These are phyloP conservation scores for Oegoconia quadripuncta DNA, from an alignment of 2,888 invertebrate species.

Conservation along the genomic window DNA sequence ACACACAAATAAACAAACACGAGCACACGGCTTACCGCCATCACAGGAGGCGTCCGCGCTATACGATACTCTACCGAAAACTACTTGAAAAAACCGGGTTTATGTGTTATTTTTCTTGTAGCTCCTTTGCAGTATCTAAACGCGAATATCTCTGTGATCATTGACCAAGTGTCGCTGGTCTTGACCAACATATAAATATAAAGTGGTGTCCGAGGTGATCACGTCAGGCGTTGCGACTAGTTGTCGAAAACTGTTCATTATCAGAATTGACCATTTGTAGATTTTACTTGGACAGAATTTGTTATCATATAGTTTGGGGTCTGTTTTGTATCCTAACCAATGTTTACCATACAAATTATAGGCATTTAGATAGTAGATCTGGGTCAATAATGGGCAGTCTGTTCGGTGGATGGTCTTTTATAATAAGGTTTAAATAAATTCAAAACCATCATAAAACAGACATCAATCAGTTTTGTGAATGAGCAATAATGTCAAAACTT, in stretches of 20 bases:
- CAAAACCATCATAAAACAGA: too few relatives aligned
- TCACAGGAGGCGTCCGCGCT: not conserved
- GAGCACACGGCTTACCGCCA: slow-evolving; percentile 32
- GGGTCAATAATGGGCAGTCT: too few relatives aligned
- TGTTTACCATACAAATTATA: too few relatives aligned
- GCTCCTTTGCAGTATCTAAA: not conserved
- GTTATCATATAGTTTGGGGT: too few relatives aligned
- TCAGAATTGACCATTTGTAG: not conserved
- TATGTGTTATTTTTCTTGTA: not conserved
- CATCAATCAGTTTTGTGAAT: too few relatives aligned
- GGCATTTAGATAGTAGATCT: too few relatives aligned
- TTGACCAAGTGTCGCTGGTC: slow-evolving; percentile 16
- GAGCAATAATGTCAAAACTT: too few relatives aligned
- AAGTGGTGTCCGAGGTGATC: slow-evolving; percentile 18
- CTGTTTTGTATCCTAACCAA: too few relatives aligned
- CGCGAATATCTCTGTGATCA: slow-evolving; percentile 3
- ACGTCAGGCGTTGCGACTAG: slow-evolving; percentile 11
- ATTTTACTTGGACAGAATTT: too few relatives aligned
- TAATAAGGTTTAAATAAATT: too few relatives aligned
- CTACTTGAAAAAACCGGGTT: not conserved
- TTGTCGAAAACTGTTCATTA: not conserved
- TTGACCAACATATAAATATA: slow-evolving; percentile 26
- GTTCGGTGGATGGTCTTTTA: too few relatives aligned
- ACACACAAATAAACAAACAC: slow-evolving; percentile 48
- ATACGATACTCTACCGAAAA: not conserved